Evolutionary conservation across 64 coral and sea anemone species (phyloP), one percentile per base, ranked within the genome.

Genomic region (Dendronephthya gigantea): DNA sequence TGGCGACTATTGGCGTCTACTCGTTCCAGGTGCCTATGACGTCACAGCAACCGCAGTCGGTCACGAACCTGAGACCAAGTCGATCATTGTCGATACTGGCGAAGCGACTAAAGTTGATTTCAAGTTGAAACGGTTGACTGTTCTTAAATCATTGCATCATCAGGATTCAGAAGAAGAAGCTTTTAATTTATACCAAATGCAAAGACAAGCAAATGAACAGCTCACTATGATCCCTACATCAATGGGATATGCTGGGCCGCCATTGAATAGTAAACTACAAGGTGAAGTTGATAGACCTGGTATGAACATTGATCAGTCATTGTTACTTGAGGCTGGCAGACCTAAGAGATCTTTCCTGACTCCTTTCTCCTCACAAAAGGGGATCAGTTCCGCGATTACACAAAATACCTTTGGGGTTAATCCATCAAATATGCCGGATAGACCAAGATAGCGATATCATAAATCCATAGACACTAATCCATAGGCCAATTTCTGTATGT

Each of bases 21-120:
- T 98, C 86, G 95, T 98, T 6, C 95, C 95, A 90, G 95, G 95
- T 16, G 93, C 95, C 35, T 98, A 98, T 85, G 95, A 98, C 16
- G 85, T 98, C 23, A 93, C 95, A 27, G 95, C 93, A 34, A 89
- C 90, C 41, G 95, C 90, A n/a, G 52, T 86, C 47, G 95, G 95
- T 19, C 93, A 88, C 85, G 95, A 98, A 41, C 95, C 85, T n/a
- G 92, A 91, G 39, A 93, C 95, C 2, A 86, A 98, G 41, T 82
- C 90, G 1, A 48, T 62, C 22, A 98, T 90, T 31, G 92, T 98
- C 40, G 29, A 56, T 16, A 82, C 92, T 6, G 32, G 83, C 1
- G 88, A 93, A 33, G 87, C 95, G 25, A 91, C 95, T 9, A 85
- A 83, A 13, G 84, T 98, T 2, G 68, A 93, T 45, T 98, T 98